These are phyloP conservation scores for Psephotus haematonotus DNA, from an alignment of 2,113 vertebrate species.

Conservation along the genomic window DNA sequence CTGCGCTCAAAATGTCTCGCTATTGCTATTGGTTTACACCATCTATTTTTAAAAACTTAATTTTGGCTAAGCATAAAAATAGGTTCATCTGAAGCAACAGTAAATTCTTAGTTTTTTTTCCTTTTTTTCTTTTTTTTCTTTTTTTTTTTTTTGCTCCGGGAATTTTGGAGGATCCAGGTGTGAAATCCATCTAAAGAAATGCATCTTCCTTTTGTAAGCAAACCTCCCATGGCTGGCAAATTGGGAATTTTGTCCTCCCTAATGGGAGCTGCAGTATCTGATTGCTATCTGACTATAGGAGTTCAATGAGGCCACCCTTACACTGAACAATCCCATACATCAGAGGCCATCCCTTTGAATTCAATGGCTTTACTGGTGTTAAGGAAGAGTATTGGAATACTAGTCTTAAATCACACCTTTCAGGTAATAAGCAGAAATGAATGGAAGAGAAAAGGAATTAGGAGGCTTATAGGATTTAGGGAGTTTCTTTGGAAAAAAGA, in stretches of 20 bases:
- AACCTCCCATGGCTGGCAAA: background rate
- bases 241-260: background rate
- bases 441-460: background rate
- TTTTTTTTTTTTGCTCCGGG: background rate
- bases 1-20: background rate
- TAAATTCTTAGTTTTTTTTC: background rate
- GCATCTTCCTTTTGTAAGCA: background rate
- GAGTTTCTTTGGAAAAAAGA: constrained; percentile 19
- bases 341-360: background rate
- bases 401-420: constrained; percentile 30
- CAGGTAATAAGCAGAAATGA: constrained; percentile 35
- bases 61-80: background rate
- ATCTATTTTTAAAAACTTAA: background rate
- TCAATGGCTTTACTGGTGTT: background rate
- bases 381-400: background rate
- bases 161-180: accelerated
- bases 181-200: background rate
- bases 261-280: background rate
- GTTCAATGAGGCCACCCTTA: background rate
- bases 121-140: accelerated
- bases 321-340: background rate
- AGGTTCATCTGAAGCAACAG: background rate
- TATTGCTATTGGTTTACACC: background rate
- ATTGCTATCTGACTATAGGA: background rate
- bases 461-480: constrained; percentile 27